A percentile compares a stretch with the other conserved stretches of the same genome.
These are phyloP conservation scores for Eulithis prunata DNA, from an alignment of 2,888 invertebrate genomes.

Conservation along the genomic window DNA sequence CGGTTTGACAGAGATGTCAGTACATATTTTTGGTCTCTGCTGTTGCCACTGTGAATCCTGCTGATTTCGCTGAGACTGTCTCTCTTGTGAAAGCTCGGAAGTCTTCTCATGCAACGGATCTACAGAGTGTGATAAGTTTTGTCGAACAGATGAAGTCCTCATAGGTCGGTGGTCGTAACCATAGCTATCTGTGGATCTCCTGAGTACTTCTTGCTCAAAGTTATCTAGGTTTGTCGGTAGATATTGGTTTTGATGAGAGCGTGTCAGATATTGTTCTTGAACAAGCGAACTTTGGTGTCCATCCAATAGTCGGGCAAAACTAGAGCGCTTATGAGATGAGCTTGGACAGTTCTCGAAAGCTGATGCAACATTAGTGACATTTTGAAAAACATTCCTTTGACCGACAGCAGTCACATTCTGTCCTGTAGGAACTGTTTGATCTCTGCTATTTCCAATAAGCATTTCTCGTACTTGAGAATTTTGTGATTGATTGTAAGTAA, in stretches of 20 bases:
- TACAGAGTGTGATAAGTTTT: neutral
- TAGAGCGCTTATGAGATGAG: too few relatives aligned
- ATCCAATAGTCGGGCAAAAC: too few relatives aligned
- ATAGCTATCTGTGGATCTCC: too few relatives aligned
- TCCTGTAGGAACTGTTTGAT: neutral
- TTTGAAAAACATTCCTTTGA: too few relatives aligned
- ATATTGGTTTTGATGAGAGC: neutral
- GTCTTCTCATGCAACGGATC: neutral
- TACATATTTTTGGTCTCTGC: slow-evolving; percentile 7
- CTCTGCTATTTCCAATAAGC: neutral
- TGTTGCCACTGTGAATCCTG: neutral
- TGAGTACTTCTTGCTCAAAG: too few relatives aligned
- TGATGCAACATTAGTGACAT: neutral
- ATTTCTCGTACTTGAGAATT: neutral
- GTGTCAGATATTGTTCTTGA: neutral
- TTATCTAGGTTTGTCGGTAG: neutral
- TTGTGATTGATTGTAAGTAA: neutral
- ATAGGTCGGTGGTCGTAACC: neutral
- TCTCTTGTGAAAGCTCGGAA: slow-evolving; percentile 7
- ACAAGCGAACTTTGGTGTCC: too few relatives aligned
- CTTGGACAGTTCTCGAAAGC: neutral
- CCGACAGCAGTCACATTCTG: too few relatives aligned
- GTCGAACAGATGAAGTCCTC: slow-evolving; percentile 2
- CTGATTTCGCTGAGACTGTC: slow-evolving; percentile 2
- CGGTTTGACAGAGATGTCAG: slow-evolving; percentile 2